phyloP scores from a whole-genome alignment of 2,888 invertebrate genomes.

The Scotopteryx bipunctaria region DNA sequence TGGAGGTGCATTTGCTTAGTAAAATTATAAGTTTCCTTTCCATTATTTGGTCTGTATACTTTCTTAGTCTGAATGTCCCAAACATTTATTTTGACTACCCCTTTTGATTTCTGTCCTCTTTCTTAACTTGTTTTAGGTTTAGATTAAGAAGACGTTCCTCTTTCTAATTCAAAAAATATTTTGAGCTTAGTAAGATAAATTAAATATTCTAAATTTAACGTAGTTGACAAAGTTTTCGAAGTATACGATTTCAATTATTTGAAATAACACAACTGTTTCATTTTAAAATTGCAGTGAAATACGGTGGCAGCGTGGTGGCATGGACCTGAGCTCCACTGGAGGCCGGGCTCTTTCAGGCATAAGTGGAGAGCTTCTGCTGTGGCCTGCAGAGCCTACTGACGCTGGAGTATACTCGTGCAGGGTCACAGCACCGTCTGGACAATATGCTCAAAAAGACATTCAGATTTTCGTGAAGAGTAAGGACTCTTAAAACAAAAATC shows the following conservation, averaged over 20 bases:
- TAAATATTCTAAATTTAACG: no score
- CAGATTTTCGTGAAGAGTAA: slow-evolving; percentile 89
- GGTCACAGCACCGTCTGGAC: slow-evolving; percentile 88
- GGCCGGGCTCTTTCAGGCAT: slow-evolving; percentile 57
- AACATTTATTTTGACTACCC: slow-evolving; percentile 20
- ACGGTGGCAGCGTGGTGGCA: slow-evolving; percentile 70
- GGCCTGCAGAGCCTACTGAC: slow-evolving; percentile 85
- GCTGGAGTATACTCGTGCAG: slow-evolving; percentile 91
- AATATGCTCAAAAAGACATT: slow-evolving; percentile 89
- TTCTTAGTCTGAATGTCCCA: slow-evolving; percentile 6
- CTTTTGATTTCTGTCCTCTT: slow-evolving; percentile 17
- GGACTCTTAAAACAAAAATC: slow-evolving; percentile 42
- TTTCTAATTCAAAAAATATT: not conserved
- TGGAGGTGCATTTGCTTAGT: slow-evolving; percentile 83
- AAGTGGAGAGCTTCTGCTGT: slow-evolving; percentile 69
- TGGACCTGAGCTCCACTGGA: slow-evolving; percentile 55
- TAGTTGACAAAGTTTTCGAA: no score
- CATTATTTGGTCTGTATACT: slow-evolving; percentile 20
- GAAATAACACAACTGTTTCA: no score
- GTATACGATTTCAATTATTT: no score
- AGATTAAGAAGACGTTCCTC: not conserved
- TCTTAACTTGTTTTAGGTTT: slow-evolving; percentile 1
- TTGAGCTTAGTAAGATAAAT: no score
- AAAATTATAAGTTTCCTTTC: slow-evolving; percentile 78
- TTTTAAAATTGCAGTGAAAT: slow-evolving; percentile 60